Percentiles rank a stretch among this genome's conserved stretches.
Evolutionary conservation across 2,113 vertebrate genomes (phyloP).

Genomic region (Boleophthalmus pectinirostris): DNA sequence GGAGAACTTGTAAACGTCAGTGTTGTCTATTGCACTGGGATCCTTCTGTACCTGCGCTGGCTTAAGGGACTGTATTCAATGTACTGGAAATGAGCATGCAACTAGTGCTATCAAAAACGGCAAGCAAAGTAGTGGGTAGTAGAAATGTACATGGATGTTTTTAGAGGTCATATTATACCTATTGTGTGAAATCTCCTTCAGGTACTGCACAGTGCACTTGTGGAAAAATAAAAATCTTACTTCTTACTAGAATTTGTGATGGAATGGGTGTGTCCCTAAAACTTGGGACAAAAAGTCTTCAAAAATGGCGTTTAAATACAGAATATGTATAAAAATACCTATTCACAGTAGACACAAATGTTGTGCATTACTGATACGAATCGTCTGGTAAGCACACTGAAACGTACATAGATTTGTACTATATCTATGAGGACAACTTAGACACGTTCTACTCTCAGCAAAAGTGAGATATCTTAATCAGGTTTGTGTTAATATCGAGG

Average conservation of each 20-base stretch:
- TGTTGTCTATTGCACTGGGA: slow-evolving; percentile 44
- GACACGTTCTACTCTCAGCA: slow-evolving; percentile 70
- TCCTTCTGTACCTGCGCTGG: slow-evolving; percentile 39
- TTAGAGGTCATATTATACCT: not conserved
- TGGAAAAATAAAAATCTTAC: slow-evolving; percentile 57
- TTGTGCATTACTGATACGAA: slow-evolving; percentile 77
- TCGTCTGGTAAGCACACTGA: slow-evolving; percentile 73
- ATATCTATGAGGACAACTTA: slow-evolving; percentile 62
- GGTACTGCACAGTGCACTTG: slow-evolving; percentile 32
- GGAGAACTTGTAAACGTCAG: slow-evolving; percentile 57
- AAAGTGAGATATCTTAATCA: slow-evolving; percentile 72
- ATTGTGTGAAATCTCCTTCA: slow-evolving; percentile 18
- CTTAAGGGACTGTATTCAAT: not conserved
- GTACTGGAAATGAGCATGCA: not conserved
- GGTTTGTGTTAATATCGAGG: slow-evolving; percentile 49
- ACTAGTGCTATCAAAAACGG: too few species aligned
- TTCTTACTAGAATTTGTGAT: slow-evolving; percentile 41
- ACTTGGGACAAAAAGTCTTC: slow-evolving; percentile 44
- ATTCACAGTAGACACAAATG: slow-evolving; percentile 79
- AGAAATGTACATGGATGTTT: not conserved
- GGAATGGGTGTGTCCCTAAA: slow-evolving; percentile 58
- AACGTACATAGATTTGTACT: slow-evolving; percentile 62
- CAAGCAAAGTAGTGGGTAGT: too few species aligned
- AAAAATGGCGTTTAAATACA: slow-evolving; percentile 70
- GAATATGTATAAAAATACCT: slow-evolving; percentile 77